phyloP scores from a whole-genome alignment of 2,888 invertebrate genomes.

The Acanthosoma haemorrhoidale region DNA sequence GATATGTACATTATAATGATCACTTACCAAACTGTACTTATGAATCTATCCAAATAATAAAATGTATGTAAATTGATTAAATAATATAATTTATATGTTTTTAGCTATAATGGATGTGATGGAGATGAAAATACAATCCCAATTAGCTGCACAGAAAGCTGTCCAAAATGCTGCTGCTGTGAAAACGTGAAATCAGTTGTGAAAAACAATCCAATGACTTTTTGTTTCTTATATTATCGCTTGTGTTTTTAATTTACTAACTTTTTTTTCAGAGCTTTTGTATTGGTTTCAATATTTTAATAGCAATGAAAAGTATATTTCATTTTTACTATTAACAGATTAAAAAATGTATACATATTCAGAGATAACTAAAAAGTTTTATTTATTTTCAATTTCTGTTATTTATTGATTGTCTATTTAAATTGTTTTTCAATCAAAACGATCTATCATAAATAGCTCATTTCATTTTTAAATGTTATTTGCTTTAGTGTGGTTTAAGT shows the following conservation, averaged over 20 bases:
- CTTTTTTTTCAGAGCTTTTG: not conserved
- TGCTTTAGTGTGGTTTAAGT: no score
- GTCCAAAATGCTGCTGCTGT: conserved; percentile 5
- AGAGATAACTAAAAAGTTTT: no score
- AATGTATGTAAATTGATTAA: not conserved
- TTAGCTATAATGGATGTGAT: conserved; percentile 66
- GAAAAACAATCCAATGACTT: not conserved
- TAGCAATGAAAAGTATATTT: not conserved
- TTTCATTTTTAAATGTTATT: no score
- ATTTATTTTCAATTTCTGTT: no score
- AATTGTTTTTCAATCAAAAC: no score
- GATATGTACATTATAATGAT: not conserved
- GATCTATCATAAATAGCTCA: no score
- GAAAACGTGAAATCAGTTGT: conserved; percentile 1
- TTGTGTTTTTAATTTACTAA: conserved; percentile 11
- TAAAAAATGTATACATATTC: no score
- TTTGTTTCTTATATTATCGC: not conserved
- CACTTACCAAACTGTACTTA: not conserved
- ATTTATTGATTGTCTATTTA: no score
- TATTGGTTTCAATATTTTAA: not conserved
- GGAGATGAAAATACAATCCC: conserved; percentile 63
- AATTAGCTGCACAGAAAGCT: conserved; percentile 22
- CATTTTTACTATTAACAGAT: no score
- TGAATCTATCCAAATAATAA: not conserved
- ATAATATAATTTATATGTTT: conserved; percentile 32